Evolutionary conservation across 2,113 vertebrate species (phyloP).

Genomic region (Psilopogon haemacephalus): DNA sequence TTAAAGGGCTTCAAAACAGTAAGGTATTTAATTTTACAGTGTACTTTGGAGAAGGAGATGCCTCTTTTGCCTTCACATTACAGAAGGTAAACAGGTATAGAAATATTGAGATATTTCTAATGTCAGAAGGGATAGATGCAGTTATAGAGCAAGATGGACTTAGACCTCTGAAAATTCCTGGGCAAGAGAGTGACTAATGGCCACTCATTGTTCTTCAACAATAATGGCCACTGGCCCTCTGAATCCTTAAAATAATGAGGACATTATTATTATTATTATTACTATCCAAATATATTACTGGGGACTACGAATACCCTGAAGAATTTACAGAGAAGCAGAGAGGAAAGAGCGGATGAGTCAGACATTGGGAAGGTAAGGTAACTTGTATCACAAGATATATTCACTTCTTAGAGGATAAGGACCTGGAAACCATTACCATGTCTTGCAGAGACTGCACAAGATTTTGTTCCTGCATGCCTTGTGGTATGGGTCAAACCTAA

Average conservation of each 20-base stretch:
- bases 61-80: not conserved
- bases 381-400: not conserved
- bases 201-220: too few relatives aligned
- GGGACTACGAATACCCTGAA: not conserved
- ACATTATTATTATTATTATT: not conserved
- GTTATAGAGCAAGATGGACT: not conserved
- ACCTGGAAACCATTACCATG: rapidly evolving
- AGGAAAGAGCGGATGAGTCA: not conserved
- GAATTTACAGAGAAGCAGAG: not conserved
- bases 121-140: rapidly evolving
- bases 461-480: not conserved
- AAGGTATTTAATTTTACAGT: constrained; percentile 4
- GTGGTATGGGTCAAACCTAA: not conserved
- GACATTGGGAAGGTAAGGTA: not conserved
- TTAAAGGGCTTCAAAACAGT: constrained; percentile 11
- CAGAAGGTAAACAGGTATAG: not conserved
- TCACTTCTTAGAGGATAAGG: not conserved
- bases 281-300: not conserved
- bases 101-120: not conserved
- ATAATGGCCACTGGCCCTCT: not conserved
- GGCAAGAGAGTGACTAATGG: rapidly evolving
- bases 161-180: not conserved
- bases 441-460: not conserved
- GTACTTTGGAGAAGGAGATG: not conserved
- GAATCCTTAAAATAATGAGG: not conserved